Percentiles rank a stretch among this genome's conserved stretches.
phyloP scores from a whole-genome alignment of 2,797 vertebrate genomes.

The Pipistrellus pygmaeus region DNA sequence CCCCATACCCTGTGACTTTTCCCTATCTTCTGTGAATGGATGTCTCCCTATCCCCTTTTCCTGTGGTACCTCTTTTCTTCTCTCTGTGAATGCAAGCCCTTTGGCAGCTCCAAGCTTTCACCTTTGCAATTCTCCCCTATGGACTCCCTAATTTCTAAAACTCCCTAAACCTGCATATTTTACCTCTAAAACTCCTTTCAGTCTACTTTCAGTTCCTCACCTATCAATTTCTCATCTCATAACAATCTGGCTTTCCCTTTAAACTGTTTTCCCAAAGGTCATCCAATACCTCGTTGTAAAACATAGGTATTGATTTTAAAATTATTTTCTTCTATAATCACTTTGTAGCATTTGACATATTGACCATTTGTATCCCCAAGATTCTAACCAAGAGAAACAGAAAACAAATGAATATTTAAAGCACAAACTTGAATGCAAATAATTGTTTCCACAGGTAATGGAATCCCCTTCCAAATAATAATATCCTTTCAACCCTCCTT shows the following conservation, averaged over 20 bases:
- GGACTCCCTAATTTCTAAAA: no score
- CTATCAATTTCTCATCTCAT: constrained; percentile 8
- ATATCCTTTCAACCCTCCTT: no score
- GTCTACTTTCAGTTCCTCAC: neutral
- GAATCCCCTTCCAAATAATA: neutral
- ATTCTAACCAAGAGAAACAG: constrained; percentile 17
- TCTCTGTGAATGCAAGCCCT: no score
- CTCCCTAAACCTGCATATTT: no score
- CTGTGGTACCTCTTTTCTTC: no score
- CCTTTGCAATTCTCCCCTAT: no score
- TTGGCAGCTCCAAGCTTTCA: no score
- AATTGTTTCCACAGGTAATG: neutral
- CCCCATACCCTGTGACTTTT: no score
- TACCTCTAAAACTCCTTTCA: no score
- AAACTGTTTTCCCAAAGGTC: constrained; percentile 33
- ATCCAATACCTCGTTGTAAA: constrained; percentile 34
- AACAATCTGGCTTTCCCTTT: constrained; percentile 25
- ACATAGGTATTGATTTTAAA: neutral
- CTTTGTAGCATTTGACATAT: neutral
- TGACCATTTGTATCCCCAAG: neutral
- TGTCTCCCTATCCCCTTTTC: no score
- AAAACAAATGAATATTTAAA: constrained; percentile 20
- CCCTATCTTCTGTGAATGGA: no score
- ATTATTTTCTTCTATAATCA: constrained; percentile 43
- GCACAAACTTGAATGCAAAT: neutral